These are phyloP conservation scores for Vespertilio murinus DNA, from an alignment of 2,797 vertebrate genomes.

Conservation along the genomic window DNA sequence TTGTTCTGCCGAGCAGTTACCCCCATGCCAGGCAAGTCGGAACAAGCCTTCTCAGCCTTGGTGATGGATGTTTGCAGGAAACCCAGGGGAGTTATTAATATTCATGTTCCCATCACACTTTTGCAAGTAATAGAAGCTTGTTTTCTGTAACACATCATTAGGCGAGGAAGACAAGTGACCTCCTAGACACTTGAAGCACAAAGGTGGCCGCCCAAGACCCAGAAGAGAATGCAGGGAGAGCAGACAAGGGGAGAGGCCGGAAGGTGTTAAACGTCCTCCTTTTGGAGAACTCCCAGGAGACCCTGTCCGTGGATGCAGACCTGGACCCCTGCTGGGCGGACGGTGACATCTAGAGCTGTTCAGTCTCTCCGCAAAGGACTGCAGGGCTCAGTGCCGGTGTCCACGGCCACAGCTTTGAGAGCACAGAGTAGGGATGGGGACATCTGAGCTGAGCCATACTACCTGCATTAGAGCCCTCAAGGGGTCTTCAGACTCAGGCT, in stretches of 20 bases:
- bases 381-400: neutral
- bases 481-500: neutral
- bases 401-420: neutral
- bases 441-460: neutral
- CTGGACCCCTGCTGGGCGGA: neutral
- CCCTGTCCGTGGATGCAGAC: neutral
- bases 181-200: constrained; percentile 56
- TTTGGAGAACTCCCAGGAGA: constrained; percentile 55
- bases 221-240: constrained; percentile 51
- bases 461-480: neutral
- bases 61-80: constrained; percentile 73
- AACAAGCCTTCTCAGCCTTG: constrained; percentile 49
- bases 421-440: neutral
- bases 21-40: constrained; percentile 63
- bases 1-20: constrained; percentile 68
- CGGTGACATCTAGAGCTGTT: neutral
- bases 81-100: constrained; percentile 81
- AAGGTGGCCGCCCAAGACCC: constrained; percentile 30
- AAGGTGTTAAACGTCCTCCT: constrained; percentile 39
- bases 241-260: constrained; percentile 2
- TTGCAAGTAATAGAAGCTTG: constrained; percentile 72
- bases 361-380: neutral
- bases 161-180: constrained; percentile 72
- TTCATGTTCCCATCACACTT: constrained; percentile 80
- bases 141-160: constrained; percentile 81